Evolutionary conservation across 2,797 vertebrate genomes (phyloP), one percentile per base, ranked within the genome.

Genomic region (Coregonus suidteri): DNA sequence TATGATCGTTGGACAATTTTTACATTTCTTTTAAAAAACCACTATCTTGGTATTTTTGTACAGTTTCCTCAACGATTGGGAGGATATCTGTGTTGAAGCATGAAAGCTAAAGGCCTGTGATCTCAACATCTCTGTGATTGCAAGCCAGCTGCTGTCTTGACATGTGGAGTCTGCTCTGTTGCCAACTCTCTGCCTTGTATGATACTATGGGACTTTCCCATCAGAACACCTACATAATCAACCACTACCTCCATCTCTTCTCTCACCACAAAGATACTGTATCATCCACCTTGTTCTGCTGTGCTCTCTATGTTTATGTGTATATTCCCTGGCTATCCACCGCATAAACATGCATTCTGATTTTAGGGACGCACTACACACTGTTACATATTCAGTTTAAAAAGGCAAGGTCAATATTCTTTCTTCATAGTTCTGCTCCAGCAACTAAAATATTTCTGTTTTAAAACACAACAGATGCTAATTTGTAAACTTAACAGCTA

Each of bases 141-240:
- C 87, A 89, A 95, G 95, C 95, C 95, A 96, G 93, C 92, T 92
- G 94, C 92, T 93, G 93, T 95, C 94, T 93, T 86, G 82, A 95
- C 92, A 89, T 71, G 91, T 86, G 86, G 92, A 92, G 84, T 81
- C 89, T 72, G 74, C 75, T 62, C 89, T 77, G 89, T 93, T 96
- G 95, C 95, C 95, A 96, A 90, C 93, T 94, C 87, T 86, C 86
- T 82, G 89, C 66, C 89, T 90, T 91, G 94, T 95, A 92, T 93
- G 89, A 90, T 88, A 90, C 84, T 89, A 84, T 89, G 96, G 97
- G 97, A 94, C 95, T 98, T 98, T 98, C 97, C 97, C 95, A 91
- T 93, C 87, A 89, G 92, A 93, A 94, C 94, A 91, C 86, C 90
- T 91, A 89, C 90, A 90, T 91, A 91, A 91, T 90, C 88, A 88